Evolutionary conservation across 2,888 invertebrate species (phyloP).

Genomic region (Nycteola revayana): DNA sequence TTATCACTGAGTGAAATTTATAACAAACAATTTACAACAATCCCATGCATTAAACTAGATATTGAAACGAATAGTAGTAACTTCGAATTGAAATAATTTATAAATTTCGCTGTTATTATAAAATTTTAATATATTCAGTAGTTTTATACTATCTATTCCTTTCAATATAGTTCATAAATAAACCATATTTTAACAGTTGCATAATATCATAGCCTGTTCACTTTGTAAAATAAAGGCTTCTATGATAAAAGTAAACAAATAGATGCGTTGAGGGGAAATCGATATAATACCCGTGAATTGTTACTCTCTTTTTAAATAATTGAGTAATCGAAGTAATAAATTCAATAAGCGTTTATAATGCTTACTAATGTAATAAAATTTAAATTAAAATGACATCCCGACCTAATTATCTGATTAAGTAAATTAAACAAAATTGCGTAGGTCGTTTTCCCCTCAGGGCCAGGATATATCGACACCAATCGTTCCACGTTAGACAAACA

Average conservation of each 20-base stretch:
- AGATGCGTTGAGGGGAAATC: constrained; percentile 7
- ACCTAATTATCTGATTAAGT: too few relatives aligned
- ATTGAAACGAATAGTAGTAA: constrained; percentile 16
- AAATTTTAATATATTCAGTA: constrained; percentile 17
- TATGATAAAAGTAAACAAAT: constrained; percentile 13
- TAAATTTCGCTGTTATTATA: constrained; percentile 19
- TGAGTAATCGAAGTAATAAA: too few relatives aligned
- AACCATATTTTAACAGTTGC: constrained; percentile 18
- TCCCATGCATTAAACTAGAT: constrained; percentile 12
- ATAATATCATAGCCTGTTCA: too few relatives aligned
- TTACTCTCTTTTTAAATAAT: too few relatives aligned
- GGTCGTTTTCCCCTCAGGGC: constrained; percentile 34
- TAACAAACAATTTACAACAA: constrained; percentile 16
- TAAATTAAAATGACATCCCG: too few relatives aligned
- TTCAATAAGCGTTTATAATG: too few relatives aligned
- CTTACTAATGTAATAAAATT: too few relatives aligned
- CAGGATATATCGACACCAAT: constrained; percentile 39
- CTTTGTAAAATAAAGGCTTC: constrained; percentile 19
- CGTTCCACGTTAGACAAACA: constrained; percentile 54
- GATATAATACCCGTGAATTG: constrained; percentile 1
- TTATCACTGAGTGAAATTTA: constrained; percentile 28
- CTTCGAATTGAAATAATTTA: constrained; percentile 1
- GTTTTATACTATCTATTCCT: constrained; percentile 16
- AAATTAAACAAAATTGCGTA: constrained; percentile 6
- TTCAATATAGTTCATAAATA: constrained; percentile 15